A percentile compares a stretch with the other conserved stretches of the same genome.
Evolutionary conservation across 2,888 invertebrate genomes (phyloP).

Genomic region (Drosophila cyrtoloma): DNA sequence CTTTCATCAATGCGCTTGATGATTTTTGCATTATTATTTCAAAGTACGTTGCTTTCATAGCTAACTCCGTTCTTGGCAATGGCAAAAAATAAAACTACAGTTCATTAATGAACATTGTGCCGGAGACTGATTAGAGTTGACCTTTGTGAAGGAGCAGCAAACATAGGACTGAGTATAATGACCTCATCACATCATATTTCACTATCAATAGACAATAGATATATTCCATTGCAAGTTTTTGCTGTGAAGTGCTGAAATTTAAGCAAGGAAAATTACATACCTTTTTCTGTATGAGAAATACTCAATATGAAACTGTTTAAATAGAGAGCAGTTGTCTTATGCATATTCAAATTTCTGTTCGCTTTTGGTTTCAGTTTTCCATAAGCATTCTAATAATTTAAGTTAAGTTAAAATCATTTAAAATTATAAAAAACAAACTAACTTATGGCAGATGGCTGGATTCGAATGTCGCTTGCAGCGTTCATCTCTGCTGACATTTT

Average conservation of each 20-base stretch:
- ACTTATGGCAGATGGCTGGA: neutral
- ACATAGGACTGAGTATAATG: constrained; percentile 11
- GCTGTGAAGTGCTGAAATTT: neutral
- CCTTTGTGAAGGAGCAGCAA: constrained; percentile 25
- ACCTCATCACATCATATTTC: constrained; percentile 15
- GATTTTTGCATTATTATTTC: constrained; percentile 24
- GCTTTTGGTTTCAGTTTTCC: too few relatives aligned
- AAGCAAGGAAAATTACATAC: neutral
- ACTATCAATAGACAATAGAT: constrained; percentile 2
- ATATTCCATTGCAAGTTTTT: neutral
- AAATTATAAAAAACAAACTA: too few relatives aligned
- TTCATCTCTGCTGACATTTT: neutral
- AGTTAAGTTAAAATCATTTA: neutral
- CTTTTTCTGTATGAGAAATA: neutral
- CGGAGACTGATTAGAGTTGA: constrained; percentile 38
- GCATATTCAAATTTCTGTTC: too few relatives aligned
- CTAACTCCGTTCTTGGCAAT: constrained; percentile 3
- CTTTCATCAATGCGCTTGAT: constrained; percentile 14
- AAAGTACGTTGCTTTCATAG: constrained; percentile 11
- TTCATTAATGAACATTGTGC: constrained; percentile 45
- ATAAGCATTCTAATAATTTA: neutral
- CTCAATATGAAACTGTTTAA: neutral
- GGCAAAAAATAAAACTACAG: constrained; percentile 19
- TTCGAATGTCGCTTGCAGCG: neutral
- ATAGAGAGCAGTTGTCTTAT: neutral